Conservation (phyloP, 2,888 invertebrate species). For the Ryuthela nishihirai region DNA sequence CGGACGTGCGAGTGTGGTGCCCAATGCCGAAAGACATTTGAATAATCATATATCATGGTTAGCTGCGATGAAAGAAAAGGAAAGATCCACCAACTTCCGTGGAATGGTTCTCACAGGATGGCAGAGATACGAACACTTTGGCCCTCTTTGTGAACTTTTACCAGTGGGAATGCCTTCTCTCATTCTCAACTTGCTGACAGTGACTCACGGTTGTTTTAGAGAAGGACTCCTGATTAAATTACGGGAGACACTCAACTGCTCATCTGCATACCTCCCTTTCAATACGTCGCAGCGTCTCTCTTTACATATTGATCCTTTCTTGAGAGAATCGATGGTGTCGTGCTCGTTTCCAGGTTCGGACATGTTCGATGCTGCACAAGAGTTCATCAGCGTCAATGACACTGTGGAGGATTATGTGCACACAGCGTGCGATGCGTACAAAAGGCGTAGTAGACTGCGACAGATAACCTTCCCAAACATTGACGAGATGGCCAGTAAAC, state of each 20-base stretch:
- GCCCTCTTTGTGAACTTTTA: slow-evolving; percentile 46
- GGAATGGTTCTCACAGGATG: slow-evolving; percentile 47
- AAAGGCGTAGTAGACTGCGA: too few relatives aligned
- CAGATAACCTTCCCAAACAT: too few relatives aligned
- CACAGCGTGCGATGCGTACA: too few relatives aligned
- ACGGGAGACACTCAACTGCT: slow-evolving; percentile 31
- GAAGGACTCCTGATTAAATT: slow-evolving; percentile 17
- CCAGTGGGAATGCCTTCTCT: slow-evolving; percentile 46
- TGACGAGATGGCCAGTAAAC: slow-evolving; percentile 46
- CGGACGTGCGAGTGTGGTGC: slow-evolving; percentile 64
- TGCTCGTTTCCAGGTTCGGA: slow-evolving; percentile 64
- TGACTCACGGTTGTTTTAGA: slow-evolving; percentile 53
- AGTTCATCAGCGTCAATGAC: slow-evolving; percentile 24
- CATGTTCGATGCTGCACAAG: slow-evolving; percentile 49
- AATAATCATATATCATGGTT: slow-evolving; percentile 68
- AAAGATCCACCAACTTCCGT: slow-evolving; percentile 38
- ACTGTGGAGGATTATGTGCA: slow-evolving; percentile 35
- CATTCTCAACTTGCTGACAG: slow-evolving; percentile 43
- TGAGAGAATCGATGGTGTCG: slow-evolving; percentile 60
- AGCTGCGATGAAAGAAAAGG: slow-evolving; percentile 49
- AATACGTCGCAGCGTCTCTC: slow-evolving; percentile 42
- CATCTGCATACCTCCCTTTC: too few relatives aligned
- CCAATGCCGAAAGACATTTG: slow-evolving; percentile 63
- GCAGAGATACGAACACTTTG: slow-evolving; percentile 48
- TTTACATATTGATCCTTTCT: slow-evolving; percentile 59